Base-by-base conservation (phyloP, 2,797 vertebrate genomes). In the Hybognathus amarus region DNA sequence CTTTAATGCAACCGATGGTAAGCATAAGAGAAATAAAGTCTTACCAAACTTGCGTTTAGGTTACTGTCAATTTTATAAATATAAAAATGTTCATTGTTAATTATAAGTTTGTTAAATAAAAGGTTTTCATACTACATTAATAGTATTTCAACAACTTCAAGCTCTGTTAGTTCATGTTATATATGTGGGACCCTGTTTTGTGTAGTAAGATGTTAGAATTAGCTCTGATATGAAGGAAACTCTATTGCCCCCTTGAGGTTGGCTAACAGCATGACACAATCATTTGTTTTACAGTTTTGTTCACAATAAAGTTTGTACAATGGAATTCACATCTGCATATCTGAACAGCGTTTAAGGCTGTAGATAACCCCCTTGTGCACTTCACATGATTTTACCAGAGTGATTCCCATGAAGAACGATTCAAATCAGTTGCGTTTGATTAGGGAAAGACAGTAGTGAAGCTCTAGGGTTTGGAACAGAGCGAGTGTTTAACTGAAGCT, bases 401-500 rank as follows among this genome's bases (percentile, higher is more conserved):
- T 17, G 45, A n/a, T 70, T 73, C 45, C 10, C 47, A 13, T 30
- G 24, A 20, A 70, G 6, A 33, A 5, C 70, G 6, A 18, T 73
- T 73, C 5, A 52, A 33, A 33, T 73, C 45, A 52, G 27, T 54
- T 54, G 69, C 42, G 20, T 18, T 30, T 30, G 15, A 45, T 74
- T 6, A 33, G 22, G 10, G 13, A 33, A 33, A 47, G 12, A 38
- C 54, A 50, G 42, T 38, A 64, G 38, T 22, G 22, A 91, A 93
- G 92, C 93, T 93, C 45, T 47, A 20, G 50, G 36, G 78, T 80
- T 40, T 40, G 30, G 17, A 75, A 33, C 73, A n/a, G 24, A 63
- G 75, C 30, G 36, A 8, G 54, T 10, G 56, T 45, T 80, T 68
- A 68, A 94, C 94, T 93, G 94, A 92, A 89, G 91, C 92, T 93